Base-by-base conservation (phyloP, 2,888 invertebrate genomes). In the Cephus spinipes region DNA sequence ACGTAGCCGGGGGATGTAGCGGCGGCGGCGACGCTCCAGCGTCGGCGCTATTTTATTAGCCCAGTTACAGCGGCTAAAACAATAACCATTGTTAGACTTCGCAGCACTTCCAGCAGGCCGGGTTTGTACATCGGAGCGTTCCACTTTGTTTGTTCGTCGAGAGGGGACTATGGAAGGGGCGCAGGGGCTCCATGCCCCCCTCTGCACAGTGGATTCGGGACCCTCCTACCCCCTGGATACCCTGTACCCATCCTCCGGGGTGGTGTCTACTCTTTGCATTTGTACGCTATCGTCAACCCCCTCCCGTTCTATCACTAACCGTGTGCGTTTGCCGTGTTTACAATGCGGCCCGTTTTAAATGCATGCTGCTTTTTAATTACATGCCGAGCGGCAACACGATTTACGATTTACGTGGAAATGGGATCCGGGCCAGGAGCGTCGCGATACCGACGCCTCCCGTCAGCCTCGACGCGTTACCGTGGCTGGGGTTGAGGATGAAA, bases 321-420 rank as follows among this genome's bases (percentile, higher is more conserved):
- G 68, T 69, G 30, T 31, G 40, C 40, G 40, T 40, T 40, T 15
- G 55, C 31, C 68, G 31, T 73, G 77, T 77, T 77, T 77, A 77
- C 77, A 74, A 74, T 73, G 68, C 73, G 68, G 15, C 23, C 55
- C 34, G 80, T 80, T 86, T 83, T 80, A 83, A 87, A 86, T 84
- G 83, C 83, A 81, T 81, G 81, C 83, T 78, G 83, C 80, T 83
- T 85, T 88, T 87, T 87, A 87, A 88, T 88, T 86, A 85, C 83
- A 83, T 80, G 78, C 76, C 78, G 77, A 77, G 78, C 55, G 79
- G 69, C 15, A 55, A 79, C 79, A 81, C 85, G 84, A 86, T 89
- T 89, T 86, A 86, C 84, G 84, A 87, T 88, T 88, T 89, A 85
- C 84, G 86, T 87, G 85, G 84, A 88, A 88, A 87, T 87, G 81